phyloP scores from a whole-genome alignment of 92 coral and sea anemone species.

The Phenganax stokvisi region DNA sequence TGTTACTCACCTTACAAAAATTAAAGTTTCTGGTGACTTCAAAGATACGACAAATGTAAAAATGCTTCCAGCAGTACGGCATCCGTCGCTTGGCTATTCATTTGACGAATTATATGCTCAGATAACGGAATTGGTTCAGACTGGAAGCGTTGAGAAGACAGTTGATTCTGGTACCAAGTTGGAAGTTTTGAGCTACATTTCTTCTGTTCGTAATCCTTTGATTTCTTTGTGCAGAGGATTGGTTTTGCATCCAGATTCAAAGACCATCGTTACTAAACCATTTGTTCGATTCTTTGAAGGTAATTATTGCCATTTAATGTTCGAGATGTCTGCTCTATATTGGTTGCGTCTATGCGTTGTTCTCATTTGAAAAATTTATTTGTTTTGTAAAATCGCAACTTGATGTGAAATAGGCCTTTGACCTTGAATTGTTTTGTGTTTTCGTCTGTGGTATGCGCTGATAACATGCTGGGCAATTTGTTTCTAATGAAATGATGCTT shows the following conservation, averaged over 20 bases:
- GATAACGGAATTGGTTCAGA: background rate
- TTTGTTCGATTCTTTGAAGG: slow-evolving; percentile 37
- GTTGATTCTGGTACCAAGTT: slow-evolving; percentile 4
- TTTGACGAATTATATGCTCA: slow-evolving; percentile 21
- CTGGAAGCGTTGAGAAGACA: background rate
- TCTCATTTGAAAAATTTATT: too few species aligned
- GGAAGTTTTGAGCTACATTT: slow-evolving; percentile 9
- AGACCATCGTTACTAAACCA: slow-evolving; percentile 21
- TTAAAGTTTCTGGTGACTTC: background rate
- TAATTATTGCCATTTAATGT: background rate
- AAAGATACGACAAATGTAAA: background rate
- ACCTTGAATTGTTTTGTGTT: too few species aligned
- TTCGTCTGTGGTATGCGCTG: too few species aligned
- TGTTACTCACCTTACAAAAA: background rate
- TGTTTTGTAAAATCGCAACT: too few species aligned
- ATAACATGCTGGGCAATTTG: too few species aligned
- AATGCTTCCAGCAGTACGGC: background rate
- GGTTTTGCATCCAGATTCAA: slow-evolving; percentile 24
- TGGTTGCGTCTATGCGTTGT: too few species aligned
- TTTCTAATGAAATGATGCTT: background rate
- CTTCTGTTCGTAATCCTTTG: background rate
- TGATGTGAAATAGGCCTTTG: too few species aligned
- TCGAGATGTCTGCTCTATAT: too few species aligned
- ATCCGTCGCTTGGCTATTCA: slow-evolving; percentile 2
- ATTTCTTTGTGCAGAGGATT: slow-evolving; percentile 15